These are phyloP conservation scores for Notarius lentiginosus DNA, from an alignment of 2,113 vertebrate species.

Conservation along the genomic window DNA sequence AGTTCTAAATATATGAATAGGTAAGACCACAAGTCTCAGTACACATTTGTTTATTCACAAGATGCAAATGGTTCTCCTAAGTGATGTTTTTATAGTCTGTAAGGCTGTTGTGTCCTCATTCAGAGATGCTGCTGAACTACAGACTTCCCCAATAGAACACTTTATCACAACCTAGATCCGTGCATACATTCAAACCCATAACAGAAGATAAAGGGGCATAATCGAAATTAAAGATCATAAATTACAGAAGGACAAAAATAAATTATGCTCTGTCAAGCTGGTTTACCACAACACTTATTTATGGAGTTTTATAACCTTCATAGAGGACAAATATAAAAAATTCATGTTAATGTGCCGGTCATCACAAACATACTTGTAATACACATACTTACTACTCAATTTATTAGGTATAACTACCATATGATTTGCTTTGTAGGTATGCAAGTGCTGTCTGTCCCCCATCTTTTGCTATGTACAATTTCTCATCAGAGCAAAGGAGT, in stretches of 20 bases:
- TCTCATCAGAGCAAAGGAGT: background rate
- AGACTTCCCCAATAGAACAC: background rate
- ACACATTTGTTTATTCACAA: background rate
- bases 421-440: background rate
- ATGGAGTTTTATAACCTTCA: background rate
- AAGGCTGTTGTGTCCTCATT: background rate
- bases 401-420: background rate
- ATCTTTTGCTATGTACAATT: background rate
- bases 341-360: background rate
- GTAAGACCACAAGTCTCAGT: background rate
- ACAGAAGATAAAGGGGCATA: background rate
- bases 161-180: background rate
- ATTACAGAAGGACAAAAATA: background rate
- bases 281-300: background rate
- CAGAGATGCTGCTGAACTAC: conserved; percentile 2
- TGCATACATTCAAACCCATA: background rate
- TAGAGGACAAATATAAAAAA: background rate
- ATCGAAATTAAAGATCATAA: background rate
- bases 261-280: background rate
- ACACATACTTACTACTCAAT: background rate
- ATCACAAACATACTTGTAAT: background rate
- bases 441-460: background rate
- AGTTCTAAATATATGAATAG: background rate
- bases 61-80: background rate
- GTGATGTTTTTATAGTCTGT: background rate